Base-by-base conservation (phyloP, 92 coral and sea anemone species). In the Parazoanthus atlanticus region DNA sequence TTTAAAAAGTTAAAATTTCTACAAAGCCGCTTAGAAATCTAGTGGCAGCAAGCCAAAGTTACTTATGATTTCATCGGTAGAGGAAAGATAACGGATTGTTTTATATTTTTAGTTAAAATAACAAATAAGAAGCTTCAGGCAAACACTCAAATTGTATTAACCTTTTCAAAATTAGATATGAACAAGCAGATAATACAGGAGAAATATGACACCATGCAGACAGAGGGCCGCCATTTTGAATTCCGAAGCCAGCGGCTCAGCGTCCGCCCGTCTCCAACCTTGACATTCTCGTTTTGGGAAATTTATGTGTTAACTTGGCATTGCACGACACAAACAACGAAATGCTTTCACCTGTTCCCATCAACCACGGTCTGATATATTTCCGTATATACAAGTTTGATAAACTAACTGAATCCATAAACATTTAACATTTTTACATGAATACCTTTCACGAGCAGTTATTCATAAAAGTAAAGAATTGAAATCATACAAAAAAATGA, bases 181-280 rank as follows among this genome's bases (percentile, higher is more conserved):
- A 30, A 32, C 21, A 56, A 29, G 46, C 38, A 26, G 31, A 79
- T 47, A 52, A 46, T 9, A 17, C 34, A 11, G 23, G n/a, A 23
- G 28, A 32, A 8, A 28, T 19, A 52, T 56, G 31, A 30, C 43
- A 31, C 6, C 30, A 7, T 66, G 64, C 43, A 80, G 84, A 80
- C 84, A 80, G 23, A 21, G 56, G 46, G 72, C n/a, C 69, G 70
- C 84, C 64, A 67, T 80, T 80, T 30, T 30, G 16, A 31, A 80
- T 80, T 80, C 84, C 84, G 0, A 19, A 54, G 71, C 43, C 69
- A 56, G 43, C 70, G 41, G 43, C 19, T 34, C 66, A 11, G 26
- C 19, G 66, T 47, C 36, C 16, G 36, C 28, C 40, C 19, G n/a
- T 80, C 69, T 32, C 26, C 26, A 36, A 1, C 32, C 29, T 80